Evolutionary conservation across 2,113 vertebrate species (phyloP).

Genomic region (Notothenia coriiceps): DNA sequence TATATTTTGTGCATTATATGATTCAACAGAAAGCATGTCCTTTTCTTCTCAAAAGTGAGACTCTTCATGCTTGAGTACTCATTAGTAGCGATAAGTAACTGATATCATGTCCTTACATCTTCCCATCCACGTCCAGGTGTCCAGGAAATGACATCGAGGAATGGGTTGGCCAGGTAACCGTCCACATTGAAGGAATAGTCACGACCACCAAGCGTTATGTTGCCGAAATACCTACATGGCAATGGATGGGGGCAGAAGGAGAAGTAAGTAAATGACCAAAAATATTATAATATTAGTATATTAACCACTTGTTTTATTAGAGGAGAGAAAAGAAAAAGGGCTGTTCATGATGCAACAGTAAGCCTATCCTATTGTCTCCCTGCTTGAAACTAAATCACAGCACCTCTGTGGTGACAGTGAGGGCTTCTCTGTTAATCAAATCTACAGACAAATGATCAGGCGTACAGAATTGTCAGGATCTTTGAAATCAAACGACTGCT

Average conservation of each 20-base stretch:
- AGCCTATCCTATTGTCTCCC: conserved; percentile 19
- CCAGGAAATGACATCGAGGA: conserved; percentile 94
- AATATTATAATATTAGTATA: conserved; percentile 5
- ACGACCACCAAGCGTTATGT: conserved; percentile 92
- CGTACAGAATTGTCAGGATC: conserved; percentile 53
- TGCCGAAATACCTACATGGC: conserved; percentile 91
- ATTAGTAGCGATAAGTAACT: conserved; percentile 6
- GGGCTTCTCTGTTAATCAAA: conserved; percentile 66
- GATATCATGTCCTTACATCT: conserved; percentile 88
- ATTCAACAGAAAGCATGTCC: background rate
- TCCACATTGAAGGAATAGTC: conserved; percentile 95
- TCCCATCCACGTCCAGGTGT: conserved; percentile 93
- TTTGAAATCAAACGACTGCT: conserved; percentile 69
- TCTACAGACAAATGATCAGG: conserved; percentile 70
- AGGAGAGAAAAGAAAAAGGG: conserved; percentile 5
- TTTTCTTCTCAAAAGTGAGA: background rate
- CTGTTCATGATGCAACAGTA: conserved; percentile 38
- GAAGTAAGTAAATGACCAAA: conserved; percentile 13
- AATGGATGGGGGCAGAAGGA: conserved; percentile 5
- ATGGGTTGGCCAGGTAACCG: conserved; percentile 94
- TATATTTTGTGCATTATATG: background rate
- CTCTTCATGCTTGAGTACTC: background rate
- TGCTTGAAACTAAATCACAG: conserved; percentile 50
- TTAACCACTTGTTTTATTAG: conserved; percentile 7
- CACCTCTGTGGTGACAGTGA: conserved; percentile 46